These are phyloP conservation scores for Diaprepes abbreviatus DNA, from an alignment of 2,888 invertebrate species.

Conservation along the genomic window DNA sequence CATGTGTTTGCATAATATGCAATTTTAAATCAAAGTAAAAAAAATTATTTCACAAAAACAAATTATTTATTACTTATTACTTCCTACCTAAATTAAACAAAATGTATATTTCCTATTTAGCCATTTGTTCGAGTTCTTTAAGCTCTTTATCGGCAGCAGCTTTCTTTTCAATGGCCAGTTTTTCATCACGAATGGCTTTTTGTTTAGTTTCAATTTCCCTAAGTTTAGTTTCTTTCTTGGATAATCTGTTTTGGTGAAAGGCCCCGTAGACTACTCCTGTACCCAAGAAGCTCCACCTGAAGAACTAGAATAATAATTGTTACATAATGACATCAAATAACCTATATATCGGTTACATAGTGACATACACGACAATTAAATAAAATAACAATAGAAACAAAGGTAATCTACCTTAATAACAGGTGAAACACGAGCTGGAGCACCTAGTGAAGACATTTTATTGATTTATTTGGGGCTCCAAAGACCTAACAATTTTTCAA, in stretches of 20 bases:
- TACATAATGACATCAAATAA: slow-evolving; percentile 49
- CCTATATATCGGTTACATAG: neutral
- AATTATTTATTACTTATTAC: slow-evolving; percentile 15
- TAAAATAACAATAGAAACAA: slow-evolving; percentile 4
- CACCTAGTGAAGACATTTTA: slow-evolving; percentile 63
- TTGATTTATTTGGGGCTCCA: neutral
- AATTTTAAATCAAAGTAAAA: too few species aligned
- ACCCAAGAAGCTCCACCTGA: slow-evolving; percentile 83
- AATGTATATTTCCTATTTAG: slow-evolving; percentile 26
- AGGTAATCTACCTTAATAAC: slow-evolving; percentile 77
- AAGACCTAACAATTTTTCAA: too few species aligned
- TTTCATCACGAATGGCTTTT: slow-evolving; percentile 78
- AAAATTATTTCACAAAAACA: slow-evolving; percentile 3
- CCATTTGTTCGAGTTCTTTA: slow-evolving; percentile 55
- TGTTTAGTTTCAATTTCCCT: slow-evolving; percentile 79
- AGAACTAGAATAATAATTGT: slow-evolving; percentile 73
- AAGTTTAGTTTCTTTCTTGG: slow-evolving; percentile 75
- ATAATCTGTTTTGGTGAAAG: slow-evolving; percentile 78
- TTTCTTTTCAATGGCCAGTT: slow-evolving; percentile 81
- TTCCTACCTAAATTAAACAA: slow-evolving; percentile 3
- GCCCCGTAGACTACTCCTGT: slow-evolving; percentile 83
- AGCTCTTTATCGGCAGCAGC: slow-evolving; percentile 71
- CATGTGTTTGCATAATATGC: too few species aligned
- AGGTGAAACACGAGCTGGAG: slow-evolving; percentile 86
- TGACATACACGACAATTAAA: neutral